Percentiles rank a stretch among this genome's conserved stretches.
These are phyloP conservation scores for Callionymus lyra DNA, from an alignment of 2,113 vertebrate genomes.

Conservation along the genomic window DNA sequence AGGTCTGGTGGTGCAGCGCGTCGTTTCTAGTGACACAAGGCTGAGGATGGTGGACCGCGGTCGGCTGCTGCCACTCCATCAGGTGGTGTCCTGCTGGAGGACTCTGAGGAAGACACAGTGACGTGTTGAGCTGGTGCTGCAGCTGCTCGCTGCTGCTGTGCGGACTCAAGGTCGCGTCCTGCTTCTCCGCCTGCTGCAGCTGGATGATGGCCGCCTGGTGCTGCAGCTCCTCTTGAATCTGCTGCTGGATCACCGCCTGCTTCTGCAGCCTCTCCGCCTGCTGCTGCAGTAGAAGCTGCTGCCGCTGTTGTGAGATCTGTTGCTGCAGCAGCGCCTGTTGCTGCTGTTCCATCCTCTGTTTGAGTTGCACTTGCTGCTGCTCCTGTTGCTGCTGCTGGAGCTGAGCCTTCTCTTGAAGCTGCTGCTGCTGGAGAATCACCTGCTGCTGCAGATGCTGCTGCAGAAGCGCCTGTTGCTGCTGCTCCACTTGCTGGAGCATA, in stretches of 20 bases:
- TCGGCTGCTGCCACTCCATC: conserved; percentile 44
- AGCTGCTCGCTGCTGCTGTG: conserved; percentile 35
- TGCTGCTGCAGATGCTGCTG: conserved; percentile 52
- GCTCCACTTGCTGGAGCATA: conserved; percentile 46
- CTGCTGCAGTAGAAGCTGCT: conserved; percentile 50
- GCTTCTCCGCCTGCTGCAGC: conserved; percentile 41
- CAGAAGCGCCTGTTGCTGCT: conserved; percentile 36
- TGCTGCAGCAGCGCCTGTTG: conserved; percentile 49
- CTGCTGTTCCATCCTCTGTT: conserved; percentile 45
- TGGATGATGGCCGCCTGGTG: conserved; percentile 42
- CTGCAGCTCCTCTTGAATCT: conserved; percentile 46
- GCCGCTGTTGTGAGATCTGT: conserved; percentile 52
- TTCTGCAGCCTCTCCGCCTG: conserved; percentile 41
- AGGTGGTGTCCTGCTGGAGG: conserved; percentile 38
- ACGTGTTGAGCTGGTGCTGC: conserved; percentile 35
- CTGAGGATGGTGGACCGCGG: conserved; percentile 47
- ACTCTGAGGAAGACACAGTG: conserved; percentile 31
- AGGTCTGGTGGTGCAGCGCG: conserved; percentile 29
- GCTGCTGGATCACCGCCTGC: conserved; percentile 47
- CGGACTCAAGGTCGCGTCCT: conserved; percentile 21
- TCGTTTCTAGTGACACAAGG: conserved; percentile 39
- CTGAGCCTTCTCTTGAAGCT: conserved; percentile 43
- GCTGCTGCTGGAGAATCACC: conserved; percentile 44
- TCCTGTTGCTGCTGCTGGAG: conserved; percentile 42
- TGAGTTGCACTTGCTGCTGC: conserved; percentile 43